Conservation (phyloP, 92 coral and sea anemone genomes). For the Palythoa grandiflora region DNA sequence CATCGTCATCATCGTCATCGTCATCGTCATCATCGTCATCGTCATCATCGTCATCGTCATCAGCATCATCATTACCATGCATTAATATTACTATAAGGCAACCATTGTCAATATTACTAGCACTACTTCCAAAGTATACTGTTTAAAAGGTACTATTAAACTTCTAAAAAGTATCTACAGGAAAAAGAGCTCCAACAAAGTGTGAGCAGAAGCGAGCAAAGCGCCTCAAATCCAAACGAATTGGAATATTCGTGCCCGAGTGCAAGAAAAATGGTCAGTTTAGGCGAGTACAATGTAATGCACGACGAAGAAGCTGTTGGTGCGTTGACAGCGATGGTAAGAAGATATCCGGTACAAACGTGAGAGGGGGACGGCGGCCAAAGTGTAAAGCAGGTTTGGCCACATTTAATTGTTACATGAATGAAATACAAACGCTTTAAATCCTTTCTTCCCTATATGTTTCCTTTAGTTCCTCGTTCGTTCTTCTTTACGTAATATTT, state of each 20-base stretch:
- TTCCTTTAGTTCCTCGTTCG: neutral
- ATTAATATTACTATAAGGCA: too few relatives aligned
- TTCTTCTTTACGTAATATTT: neutral
- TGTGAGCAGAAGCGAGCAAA: constrained; percentile 77
- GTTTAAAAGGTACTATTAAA: neutral
- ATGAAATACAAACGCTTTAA: too few relatives aligned
- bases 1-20: too few relatives aligned
- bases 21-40: too few relatives aligned
- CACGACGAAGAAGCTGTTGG: constrained; percentile 77
- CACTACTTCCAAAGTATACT: too few relatives aligned
- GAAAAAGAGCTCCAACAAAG: constrained; percentile 24
- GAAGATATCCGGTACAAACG: constrained; percentile 73
- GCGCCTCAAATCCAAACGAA: constrained; percentile 44
- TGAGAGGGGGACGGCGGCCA: constrained; percentile 56
- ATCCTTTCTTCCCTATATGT: neutral
- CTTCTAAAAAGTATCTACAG: neutral
- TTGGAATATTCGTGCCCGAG: constrained; percentile 66
- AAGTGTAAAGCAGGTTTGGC: constrained; percentile 77
- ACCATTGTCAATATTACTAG: too few relatives aligned
- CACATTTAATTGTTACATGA: neutral
- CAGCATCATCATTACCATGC: too few relatives aligned
- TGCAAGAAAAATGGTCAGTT: constrained; percentile 88
- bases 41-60: too few relatives aligned
- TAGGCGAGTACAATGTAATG: constrained; percentile 77
- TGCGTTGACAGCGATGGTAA: constrained; percentile 84